Base-by-base conservation (phyloP, 2,797 vertebrate species). In the Amblyraja radiata region DNA sequence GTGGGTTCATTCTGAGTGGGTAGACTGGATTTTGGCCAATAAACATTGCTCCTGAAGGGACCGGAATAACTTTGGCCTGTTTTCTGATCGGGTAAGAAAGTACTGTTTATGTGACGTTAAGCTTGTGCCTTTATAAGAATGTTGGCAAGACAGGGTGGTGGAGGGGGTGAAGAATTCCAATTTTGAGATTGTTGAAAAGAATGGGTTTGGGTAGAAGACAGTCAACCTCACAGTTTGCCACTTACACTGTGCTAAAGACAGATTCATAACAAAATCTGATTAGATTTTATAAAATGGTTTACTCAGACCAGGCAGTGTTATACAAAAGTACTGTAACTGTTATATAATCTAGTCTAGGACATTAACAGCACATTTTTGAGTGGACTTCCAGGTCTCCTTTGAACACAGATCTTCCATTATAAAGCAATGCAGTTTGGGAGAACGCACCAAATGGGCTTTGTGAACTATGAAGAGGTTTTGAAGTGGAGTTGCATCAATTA, bases 1-100 rank as follows among this genome's bases (percentile, higher is more conserved):
- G 46, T 73, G 93, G 86, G 90, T 92, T 93, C 93, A 39, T 84
- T 91, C 94, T 94, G 84, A 76, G 61, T 92, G 93, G 46, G 93
- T 92, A 65, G 93, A 81, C 84, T 94, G 68, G 93, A 28, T 28
- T 32, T 32, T 63, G 28, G 46, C 18, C 18, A 28, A n/a, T 86
- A 14, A 86, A 18, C 16, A 86, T 9, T 14, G 58, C 28, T 10
- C 3, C 3, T 63, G 58, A 16, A 65, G 4, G 32, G 4, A 71
- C 68, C 2, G 68, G 61, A 14, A 0, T 16, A n/a, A 63, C 58
- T 7, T 7, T 23, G 28, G 61, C 61, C 61, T 65, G 11, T 32
- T 88, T 88, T 88, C 61, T 18, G 14, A 32, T 63, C 16, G 16
- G 84, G 28, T 6, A 18, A 86, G 63, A 65, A n/a, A 36, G 61